Base-by-base conservation (phyloP, 2,888 invertebrate genomes). In the Erannis defoliaria region DNA sequence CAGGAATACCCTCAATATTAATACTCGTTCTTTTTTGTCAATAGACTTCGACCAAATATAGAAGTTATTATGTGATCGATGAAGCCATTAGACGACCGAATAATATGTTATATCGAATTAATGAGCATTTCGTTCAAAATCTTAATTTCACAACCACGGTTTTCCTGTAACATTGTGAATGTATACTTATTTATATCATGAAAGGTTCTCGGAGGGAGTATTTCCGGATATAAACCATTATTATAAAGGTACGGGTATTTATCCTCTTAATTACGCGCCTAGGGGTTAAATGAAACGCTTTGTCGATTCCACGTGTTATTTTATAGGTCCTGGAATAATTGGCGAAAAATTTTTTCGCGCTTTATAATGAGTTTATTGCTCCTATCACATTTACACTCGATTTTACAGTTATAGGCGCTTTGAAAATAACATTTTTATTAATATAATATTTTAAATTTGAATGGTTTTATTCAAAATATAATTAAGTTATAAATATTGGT, bases 251-350 rank as follows among this genome's bases (percentile, higher is more conserved):
- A 14, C 23, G 45, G 16, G 45, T 45, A 45, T 29, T 45, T 19
- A 51, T 40, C 12, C 19, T 55, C 38, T 16, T 49, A 49, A 56
- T 56, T 40, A 56, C 33, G 31, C 42, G 49, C 40, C 33, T 9
- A 23, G 56, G 56, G 42, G 35, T 35, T 14, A 26, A 49, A 40
- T 10, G 23, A 5, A 45, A 35, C 23, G 37, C 46, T 55, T 55
- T 55, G 46, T 37, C 55, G 46, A 37, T 45, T 33, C 37, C 45
- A 55, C 55, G 46, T 46, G 23, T 42, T 35, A 49, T 19, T 40
- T 4, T 16, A 16, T 14, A 49, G 14, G 21, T 2, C 16, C 12
- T 14, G 33, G 4, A n/a, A n/a, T 35, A 49, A 33, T 31, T n/a
- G 21, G 19, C 5, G 12, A 4, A 38, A 2, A 19, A 21, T 38